Evolutionary conservation across 1,140 invertebrate genomes (phyloP).

Genomic region (Tetramorium simillimum): DNA sequence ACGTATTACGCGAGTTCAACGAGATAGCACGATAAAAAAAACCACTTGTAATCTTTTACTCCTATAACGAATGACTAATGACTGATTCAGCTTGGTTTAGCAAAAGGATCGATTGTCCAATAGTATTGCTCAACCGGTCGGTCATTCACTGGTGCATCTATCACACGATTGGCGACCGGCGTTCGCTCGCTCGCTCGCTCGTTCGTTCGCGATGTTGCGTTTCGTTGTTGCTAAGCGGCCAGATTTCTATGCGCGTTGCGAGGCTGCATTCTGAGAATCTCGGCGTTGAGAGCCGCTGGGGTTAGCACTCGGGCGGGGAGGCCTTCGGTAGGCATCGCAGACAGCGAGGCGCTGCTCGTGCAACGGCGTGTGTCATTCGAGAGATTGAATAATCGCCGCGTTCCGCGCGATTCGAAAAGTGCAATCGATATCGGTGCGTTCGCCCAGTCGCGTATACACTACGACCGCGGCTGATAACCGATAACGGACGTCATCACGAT

Average conservation of each 20-base stretch:
- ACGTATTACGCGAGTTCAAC: not conserved
- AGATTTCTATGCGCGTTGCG: conserved; percentile 43
- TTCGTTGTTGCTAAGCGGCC: conserved; percentile 56
- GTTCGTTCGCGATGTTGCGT: not conserved
- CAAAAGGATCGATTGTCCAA: conserved; percentile 53
- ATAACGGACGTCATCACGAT: conserved; percentile 38
- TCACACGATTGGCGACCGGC: conserved; percentile 28
- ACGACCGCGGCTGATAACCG: conserved; percentile 36
- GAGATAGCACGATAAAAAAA: not conserved
- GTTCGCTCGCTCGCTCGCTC: conserved; percentile 7
- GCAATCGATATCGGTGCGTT: conserved; percentile 48
- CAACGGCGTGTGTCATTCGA: conserved; percentile 65
- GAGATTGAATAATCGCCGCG: conserved; percentile 73
- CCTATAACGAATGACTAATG: conserved; percentile 43
- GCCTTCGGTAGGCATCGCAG: conserved; percentile 53
- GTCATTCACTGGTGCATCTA: conserved; percentile 35
- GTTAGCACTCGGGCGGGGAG: conserved; percentile 23
- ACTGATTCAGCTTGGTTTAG: conserved; percentile 47
- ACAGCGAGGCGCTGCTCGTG: conserved; percentile 66
- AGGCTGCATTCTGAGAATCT: conserved; percentile 15
- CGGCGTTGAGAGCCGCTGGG: conserved; percentile 65
- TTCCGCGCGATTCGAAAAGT: conserved; percentile 55
- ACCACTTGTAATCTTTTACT: conserved; percentile 25
- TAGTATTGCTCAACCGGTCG: conserved; percentile 53
- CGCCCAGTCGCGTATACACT: not conserved